phyloP scores from a whole-genome alignment of 2,888 invertebrate genomes.

The Archips crataeganus region DNA sequence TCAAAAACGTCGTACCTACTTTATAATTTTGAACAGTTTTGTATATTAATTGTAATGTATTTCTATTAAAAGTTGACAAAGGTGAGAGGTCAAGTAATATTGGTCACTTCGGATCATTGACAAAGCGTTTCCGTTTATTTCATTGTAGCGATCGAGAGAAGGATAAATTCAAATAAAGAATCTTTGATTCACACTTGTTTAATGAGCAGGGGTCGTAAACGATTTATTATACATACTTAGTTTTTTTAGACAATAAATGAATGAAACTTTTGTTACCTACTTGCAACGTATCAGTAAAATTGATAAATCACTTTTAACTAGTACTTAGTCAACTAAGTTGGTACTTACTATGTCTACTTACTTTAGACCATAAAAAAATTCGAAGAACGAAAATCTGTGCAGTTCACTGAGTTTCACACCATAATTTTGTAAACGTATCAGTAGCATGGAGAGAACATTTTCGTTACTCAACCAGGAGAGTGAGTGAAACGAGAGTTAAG shows the following conservation, averaged over 20 bases:
- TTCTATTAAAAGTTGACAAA: neutral
- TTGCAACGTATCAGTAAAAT: too few relatives aligned
- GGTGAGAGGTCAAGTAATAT: constrained; percentile 3
- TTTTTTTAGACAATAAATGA: neutral
- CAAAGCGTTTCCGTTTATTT: constrained; percentile 61
- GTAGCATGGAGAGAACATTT: too few relatives aligned
- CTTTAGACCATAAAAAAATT: too few relatives aligned
- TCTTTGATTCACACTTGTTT: constrained; percentile 64
- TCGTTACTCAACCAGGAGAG: too few relatives aligned
- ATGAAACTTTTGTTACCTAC: neutral
- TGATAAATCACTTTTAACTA: too few relatives aligned
- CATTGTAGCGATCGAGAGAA: constrained; percentile 52
- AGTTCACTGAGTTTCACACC: too few relatives aligned
- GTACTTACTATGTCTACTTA: too few relatives aligned
- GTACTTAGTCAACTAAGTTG: too few relatives aligned
- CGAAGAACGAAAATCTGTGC: too few relatives aligned
- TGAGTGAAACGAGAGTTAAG: too few relatives aligned
- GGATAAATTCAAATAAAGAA: constrained; percentile 61
- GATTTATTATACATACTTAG: constrained; percentile 45
- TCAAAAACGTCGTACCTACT: too few relatives aligned
- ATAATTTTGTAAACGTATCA: too few relatives aligned
- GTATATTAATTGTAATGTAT: neutral
- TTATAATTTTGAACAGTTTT: neutral
- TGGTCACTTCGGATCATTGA: constrained; percentile 13
- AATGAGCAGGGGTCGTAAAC: constrained; percentile 58